Conservation (phyloP, 2,797 vertebrate genomes). For the Rousettus madagascariensis region DNA sequence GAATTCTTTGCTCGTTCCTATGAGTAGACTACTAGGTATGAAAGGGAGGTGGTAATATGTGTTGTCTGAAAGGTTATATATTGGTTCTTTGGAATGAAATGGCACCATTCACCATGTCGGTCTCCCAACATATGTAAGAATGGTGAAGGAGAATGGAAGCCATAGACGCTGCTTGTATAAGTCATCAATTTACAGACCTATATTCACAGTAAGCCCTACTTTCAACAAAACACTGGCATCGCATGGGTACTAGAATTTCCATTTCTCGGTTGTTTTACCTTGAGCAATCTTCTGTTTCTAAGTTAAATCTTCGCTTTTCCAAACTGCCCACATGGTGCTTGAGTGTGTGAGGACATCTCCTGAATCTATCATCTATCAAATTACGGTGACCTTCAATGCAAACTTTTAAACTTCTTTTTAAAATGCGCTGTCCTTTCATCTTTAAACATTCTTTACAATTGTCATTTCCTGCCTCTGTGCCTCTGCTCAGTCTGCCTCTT, state of each 20-base stretch:
- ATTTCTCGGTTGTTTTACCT: neutral
- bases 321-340: neutral
- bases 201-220: neutral
- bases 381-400: neutral
- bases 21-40: neutral
- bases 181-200: neutral
- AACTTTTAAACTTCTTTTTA: constrained; percentile 7
- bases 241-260: neutral
- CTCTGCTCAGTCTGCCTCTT: neutral
- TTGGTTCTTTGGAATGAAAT: neutral
- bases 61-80: constrained; percentile 22
- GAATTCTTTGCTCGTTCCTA: constrained; percentile 7
- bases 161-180: neutral
- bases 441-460: neutral
- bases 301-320: neutral
- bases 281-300: neutral
- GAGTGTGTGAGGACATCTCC: neutral
- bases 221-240: neutral
- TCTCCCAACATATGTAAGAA: neutral
- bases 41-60: neutral
- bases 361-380: neutral
- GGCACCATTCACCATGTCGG: neutral
- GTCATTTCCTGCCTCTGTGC: neutral
- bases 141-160: neutral
- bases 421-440: neutral